A percentile compares a stretch with the other conserved stretches of the same genome.
These are phyloP conservation scores for Alloplasta piceator DNA, from an alignment of 2,888 invertebrate genomes.

Conservation along the genomic window DNA sequence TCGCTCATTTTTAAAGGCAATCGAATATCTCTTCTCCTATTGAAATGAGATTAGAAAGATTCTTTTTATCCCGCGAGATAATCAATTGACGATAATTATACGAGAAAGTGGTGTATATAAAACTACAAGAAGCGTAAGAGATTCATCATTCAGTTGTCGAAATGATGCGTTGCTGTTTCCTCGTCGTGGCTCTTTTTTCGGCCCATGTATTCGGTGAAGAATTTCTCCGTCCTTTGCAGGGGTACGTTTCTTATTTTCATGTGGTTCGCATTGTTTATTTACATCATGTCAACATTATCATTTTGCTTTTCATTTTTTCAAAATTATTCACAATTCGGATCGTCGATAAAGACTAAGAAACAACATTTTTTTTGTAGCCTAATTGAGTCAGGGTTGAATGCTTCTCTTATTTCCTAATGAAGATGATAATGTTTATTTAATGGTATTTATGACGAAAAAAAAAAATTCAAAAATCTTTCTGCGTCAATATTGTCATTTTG, in stretches of 20 bases:
- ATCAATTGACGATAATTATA: background rate
- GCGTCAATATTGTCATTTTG: background rate
- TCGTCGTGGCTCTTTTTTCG: conserved; percentile 58
- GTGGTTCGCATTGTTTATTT: background rate
- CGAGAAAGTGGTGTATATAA: conserved; percentile 32
- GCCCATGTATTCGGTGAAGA: conserved; percentile 62
- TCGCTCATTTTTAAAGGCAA: background rate
- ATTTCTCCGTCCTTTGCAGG: conserved; percentile 66
- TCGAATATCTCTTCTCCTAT: conserved; percentile 4
- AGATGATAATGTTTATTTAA: no score
- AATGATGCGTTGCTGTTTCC: conserved; percentile 65
- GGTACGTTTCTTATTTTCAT: conserved; percentile 61
- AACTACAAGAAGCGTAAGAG: background rate
- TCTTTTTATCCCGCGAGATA: no score
- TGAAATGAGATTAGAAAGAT: conserved; percentile 21
- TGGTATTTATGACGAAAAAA: no score
- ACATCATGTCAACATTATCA: background rate
- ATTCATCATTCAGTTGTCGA: conserved; percentile 39
- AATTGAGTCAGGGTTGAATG: no score
- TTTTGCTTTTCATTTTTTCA: no score
- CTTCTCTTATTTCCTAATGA: no score
- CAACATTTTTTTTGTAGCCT: background rate
- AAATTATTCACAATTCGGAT: background rate
- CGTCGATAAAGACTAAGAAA: background rate
- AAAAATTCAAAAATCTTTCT: no score